Evolutionary conservation across 1,140 invertebrate genomes (phyloP), one percentile per base, ranked within the genome.

Genomic region (Cydia amplana): DNA sequence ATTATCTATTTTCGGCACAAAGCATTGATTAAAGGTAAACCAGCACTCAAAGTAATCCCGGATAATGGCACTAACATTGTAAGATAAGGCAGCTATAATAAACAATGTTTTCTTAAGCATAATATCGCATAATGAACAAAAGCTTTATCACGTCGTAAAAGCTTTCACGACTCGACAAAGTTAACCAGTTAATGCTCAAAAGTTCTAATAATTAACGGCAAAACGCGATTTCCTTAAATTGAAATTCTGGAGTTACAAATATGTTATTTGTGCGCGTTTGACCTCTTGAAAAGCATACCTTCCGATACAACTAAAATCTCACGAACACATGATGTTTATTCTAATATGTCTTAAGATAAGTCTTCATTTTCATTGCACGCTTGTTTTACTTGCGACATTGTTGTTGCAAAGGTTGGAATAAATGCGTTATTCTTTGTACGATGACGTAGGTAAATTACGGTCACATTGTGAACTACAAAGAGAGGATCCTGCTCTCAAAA

Each of bases 371-470:
- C 16, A 60, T 23, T 60, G 20, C 12, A 12, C n/a, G 20, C 0
- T 7, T 55, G n/a, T 55, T 55, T 18, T 7, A 60, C 20, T 60
- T 60, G n/a, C 16, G 10, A 12, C 55, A 23, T 60, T 60, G 20
- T 60, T 10, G 55, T 23, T 3, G 55, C 6, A 7, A 60, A 60
- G 55, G 0, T 60, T 23, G 55, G 10, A 60, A 60, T 60, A 60
- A 60, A 36, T 36, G 65, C 32, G n/a, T n/a, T 70, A 36, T 36
- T 36, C 65, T 18, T 70, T 20, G 65, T 43, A 70, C 32, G 65
- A 70, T 70, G 65, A 70, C 65, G 65, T 70, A 36, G 65, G 32
- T 18, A 70, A 70, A 36, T 70, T 70, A 70, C 65, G 65, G 65
- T 70, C 65, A 23, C 32, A 40, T 70, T n/a, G 16, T 18, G 65